Percentiles rank a stretch among this genome's conserved stretches.
Evolutionary conservation across 2,797 vertebrate species (phyloP).

Genomic region (Danio aesculapii): DNA sequence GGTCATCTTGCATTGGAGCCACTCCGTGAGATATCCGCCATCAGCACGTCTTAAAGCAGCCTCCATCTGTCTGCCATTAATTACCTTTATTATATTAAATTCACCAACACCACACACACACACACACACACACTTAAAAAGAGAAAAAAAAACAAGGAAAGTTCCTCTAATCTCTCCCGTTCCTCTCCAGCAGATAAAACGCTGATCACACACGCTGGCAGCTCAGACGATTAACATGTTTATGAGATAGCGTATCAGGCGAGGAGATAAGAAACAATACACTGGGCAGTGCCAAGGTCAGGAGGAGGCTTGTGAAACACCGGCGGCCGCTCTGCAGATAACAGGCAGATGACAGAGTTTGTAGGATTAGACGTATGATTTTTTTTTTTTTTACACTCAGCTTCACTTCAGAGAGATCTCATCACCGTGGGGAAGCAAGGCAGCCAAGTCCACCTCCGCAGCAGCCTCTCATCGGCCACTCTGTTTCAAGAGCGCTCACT

Average conservation of each 20-base stretch:
- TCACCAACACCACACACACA: slow-evolving; percentile 39
- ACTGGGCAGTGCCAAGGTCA: slow-evolving; percentile 83
- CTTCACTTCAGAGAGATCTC: slow-evolving; percentile 51
- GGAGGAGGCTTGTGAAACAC: slow-evolving; percentile 79
- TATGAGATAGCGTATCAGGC: slow-evolving; percentile 80
- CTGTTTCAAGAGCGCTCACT: slow-evolving; percentile 24
- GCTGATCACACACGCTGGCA: slow-evolving; percentile 73
- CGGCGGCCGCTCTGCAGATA: slow-evolving; percentile 39
- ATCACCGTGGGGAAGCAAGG: slow-evolving; percentile 35
- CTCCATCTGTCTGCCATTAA: slow-evolving; percentile 49
- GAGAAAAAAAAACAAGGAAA: slow-evolving; percentile 31
- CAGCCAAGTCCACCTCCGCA: slow-evolving; percentile 28
- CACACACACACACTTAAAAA: slow-evolving; percentile 2
- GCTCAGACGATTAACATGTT: slow-evolving; percentile 80
- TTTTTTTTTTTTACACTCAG: slow-evolving; percentile 34
- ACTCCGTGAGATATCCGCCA: slow-evolving; percentile 26
- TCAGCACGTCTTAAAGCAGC: slow-evolving; percentile 47
- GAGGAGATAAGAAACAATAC: slow-evolving; percentile 79
- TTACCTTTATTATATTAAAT: slow-evolving; percentile 50
- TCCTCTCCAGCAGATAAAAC: slow-evolving; percentile 79
- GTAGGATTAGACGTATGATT: slow-evolving; percentile 50
- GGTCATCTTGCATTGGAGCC: slow-evolving; percentile 55
- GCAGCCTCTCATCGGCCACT: slow-evolving; percentile 30
- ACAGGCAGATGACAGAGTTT: slow-evolving; percentile 57
- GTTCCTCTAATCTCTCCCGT: slow-evolving; percentile 73